These are phyloP conservation scores for Mesoclemmys tuberculata DNA, from an alignment of 2,113 vertebrate species.

Conservation along the genomic window DNA sequence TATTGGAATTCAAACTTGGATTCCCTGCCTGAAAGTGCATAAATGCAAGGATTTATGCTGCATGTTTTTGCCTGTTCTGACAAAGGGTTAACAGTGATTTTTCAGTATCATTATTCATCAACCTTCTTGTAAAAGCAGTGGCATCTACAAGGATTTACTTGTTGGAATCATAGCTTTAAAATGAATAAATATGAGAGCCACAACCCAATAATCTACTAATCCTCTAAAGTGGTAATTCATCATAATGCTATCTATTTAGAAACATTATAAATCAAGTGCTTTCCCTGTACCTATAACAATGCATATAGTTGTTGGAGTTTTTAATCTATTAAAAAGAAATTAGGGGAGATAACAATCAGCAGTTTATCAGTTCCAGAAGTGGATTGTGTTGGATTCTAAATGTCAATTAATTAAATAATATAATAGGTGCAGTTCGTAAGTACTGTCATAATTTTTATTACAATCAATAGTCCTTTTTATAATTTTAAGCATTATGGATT, in stretches of 20 bases:
- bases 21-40: not conserved
- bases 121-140: not conserved
- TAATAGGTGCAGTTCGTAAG: not conserved
- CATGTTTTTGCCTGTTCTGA: fast-evolving
- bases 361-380: not conserved
- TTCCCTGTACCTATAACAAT: not conserved
- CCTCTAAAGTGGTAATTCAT: slow-evolving; percentile 43
- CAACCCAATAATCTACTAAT: slow-evolving; percentile 28
- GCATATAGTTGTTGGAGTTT: not conserved
- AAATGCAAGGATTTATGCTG: fast-evolving
- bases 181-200: not conserved
- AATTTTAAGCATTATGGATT: not conserved
- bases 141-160: not conserved
- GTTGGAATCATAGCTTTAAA: not conserved
- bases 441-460: not conserved
- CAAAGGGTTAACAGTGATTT: not conserved
- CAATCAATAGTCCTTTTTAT: not conserved
- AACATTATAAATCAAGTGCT: slow-evolving; percentile 49
- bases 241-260: slow-evolving; percentile 25
- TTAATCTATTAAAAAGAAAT: slow-evolving; percentile 53
- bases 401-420: slow-evolving; percentile 22
- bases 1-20: not conserved
- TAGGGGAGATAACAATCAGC: slow-evolving; percentile 9
- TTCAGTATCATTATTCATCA: not conserved
- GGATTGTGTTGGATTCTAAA: not conserved